A percentile compares a stretch with the other conserved stretches of the same genome.
phyloP scores from a whole-genome alignment of 2,888 invertebrate species.

The Leucoma salicis region DNA sequence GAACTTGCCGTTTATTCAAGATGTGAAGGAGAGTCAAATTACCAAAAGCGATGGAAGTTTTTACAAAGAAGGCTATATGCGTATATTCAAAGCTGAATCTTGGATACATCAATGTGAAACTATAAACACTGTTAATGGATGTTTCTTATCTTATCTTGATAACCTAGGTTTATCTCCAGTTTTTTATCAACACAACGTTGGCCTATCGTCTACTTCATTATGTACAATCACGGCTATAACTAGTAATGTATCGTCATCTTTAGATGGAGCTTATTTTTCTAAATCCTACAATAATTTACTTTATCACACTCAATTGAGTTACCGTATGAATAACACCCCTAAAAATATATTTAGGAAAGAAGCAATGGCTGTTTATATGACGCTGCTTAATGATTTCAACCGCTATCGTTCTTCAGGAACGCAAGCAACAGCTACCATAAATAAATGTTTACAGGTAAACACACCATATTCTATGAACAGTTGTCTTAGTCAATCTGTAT shows the following conservation, averaged over 20 bases:
- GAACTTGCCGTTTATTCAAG: conserved; percentile 55
- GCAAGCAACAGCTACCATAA: conserved; percentile 71
- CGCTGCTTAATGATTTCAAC: conserved; percentile 47
- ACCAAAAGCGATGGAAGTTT: conserved; percentile 26
- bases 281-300: conserved; percentile 21
- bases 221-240: conserved; percentile 34
- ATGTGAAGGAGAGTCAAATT: conserved; percentile 48
- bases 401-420: conserved; percentile 50
- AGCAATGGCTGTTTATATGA: conserved; percentile 59
- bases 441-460: conserved; percentile 67
- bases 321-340: conserved; percentile 6
- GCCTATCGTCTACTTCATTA: conserved; percentile 29
- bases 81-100: conserved; percentile 17
- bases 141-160: conserved; percentile 11
- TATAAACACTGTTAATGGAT: conserved; percentile 24
- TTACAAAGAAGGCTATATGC: conserved; percentile 23
- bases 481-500: not conserved
- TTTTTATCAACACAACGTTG: conserved; percentile 16
- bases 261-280: conserved; percentile 35
- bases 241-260: conserved; percentile 40
- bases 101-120: conserved; percentile 20
- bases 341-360: conserved; percentile 40
- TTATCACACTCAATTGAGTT: conserved; percentile 3
- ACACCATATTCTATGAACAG: not conserved
- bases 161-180: conserved; percentile 18